Base-by-base conservation (phyloP, 2,113 vertebrate species). In the Microtus ochrogaster region DNA sequence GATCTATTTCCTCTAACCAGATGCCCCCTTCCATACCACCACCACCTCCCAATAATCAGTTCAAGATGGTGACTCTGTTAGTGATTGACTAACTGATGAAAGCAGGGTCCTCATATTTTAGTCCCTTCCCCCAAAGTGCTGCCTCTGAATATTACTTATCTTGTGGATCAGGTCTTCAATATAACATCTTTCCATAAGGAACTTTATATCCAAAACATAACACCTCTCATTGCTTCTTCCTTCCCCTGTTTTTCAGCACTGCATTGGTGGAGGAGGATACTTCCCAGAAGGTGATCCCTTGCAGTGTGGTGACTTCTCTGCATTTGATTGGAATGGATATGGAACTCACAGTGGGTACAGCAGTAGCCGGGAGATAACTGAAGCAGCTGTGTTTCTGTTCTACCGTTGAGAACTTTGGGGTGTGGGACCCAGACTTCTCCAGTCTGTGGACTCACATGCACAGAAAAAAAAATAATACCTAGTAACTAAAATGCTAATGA, bases 221-320 rank as follows among this genome's bases (percentile, higher is more conserved):
- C 2, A 36, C 7, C 41, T 74, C 61, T 88, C 36, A 36, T 68
- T 28, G 4, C 0, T 7, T 1, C 24, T 7, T 61, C 33, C 78
- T 26, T 84, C 28, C 36, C 5, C 36, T 70, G 3, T 87, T 68
- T 90, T 90, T 19, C 58, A 98, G 98, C 77, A 96, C 61, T 97
- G 97, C 78, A 97, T 96, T 82, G 97, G 95, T 87, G 97, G 97
- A 97, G 97, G 95, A 95, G 96, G 97, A 16, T 95, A 28, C 89
- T 98, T 98, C 33, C 96, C 97, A 0, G 94, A 97, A 41, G 17
- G 1, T 2, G 1, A 89, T 65, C 95, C 97, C 9, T 3, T 13
- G 82, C 96, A 98, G 96, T 97, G 95, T 83, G 96, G 92, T n/a
- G 95, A 98, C 91, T 98, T 98, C 36, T 19, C 86, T 47, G 22